Evolutionary conservation across 2,888 invertebrate genomes (phyloP).

Genomic region (Drosophila ustulata): DNA sequence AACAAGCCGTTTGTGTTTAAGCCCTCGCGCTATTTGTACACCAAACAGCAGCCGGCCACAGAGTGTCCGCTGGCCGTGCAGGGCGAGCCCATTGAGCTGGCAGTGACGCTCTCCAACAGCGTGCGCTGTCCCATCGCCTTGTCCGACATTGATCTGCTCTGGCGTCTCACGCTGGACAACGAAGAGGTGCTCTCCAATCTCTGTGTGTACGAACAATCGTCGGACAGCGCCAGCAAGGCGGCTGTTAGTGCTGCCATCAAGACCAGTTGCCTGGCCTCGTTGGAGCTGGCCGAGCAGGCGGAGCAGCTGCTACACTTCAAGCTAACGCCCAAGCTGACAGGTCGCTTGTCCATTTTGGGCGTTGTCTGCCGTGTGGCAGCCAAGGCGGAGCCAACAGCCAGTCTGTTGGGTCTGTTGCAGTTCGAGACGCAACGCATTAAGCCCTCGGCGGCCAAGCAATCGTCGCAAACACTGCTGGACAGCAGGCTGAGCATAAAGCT

Average conservation of each 20-base stretch:
- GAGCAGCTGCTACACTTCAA: conserved; percentile 89
- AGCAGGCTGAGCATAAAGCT: conserved; percentile 91
- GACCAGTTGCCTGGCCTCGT: conserved; percentile 72
- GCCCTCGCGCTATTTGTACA: conserved; percentile 91
- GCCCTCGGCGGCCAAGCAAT: conserved; percentile 63
- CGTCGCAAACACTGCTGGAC: conserved; percentile 85
- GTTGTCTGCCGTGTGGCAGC: conserved; percentile 86
- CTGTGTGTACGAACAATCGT: conserved; percentile 80
- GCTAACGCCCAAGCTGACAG: conserved; percentile 90
- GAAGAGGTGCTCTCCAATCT: conserved; percentile 85
- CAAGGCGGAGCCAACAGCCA: conserved; percentile 80
- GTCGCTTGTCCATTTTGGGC: conserved; percentile 90
- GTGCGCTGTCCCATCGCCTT: conserved; percentile 87
- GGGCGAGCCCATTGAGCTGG: conserved; percentile 93
- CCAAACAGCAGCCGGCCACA: conserved; percentile 88
- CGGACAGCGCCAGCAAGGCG: conserved; percentile 76
- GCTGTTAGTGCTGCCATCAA: conserved; percentile 82
- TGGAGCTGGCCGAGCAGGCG: conserved; percentile 83
- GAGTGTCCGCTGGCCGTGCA: conserved; percentile 90
- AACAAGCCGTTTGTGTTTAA: conserved; percentile 91
- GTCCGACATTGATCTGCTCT: conserved; percentile 83
- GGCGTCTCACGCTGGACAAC: conserved; percentile 84
- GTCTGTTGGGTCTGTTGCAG: conserved; percentile 81
- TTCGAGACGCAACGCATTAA: conserved; percentile 83
- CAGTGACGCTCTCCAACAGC: conserved; percentile 84